These are phyloP conservation scores for Cartodere bifasciata DNA, from an alignment of 2,888 invertebrate species.

Conservation along the genomic window DNA sequence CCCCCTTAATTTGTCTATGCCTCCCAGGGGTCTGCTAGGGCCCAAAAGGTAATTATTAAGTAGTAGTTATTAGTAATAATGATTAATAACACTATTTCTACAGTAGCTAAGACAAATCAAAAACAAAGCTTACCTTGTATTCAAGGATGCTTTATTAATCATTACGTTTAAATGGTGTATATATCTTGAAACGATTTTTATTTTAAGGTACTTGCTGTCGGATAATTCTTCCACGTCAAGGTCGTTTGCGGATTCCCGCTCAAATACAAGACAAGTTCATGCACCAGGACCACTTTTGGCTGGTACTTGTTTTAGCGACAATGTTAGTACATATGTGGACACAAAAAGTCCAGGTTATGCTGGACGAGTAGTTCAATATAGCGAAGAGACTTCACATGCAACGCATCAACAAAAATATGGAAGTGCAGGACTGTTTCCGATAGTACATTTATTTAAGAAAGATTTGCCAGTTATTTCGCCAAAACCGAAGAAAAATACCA, in stretches of 20 bases:
- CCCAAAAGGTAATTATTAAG: constrained; percentile 18
- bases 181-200: background rate
- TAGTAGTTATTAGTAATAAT: constrained; percentile 1
- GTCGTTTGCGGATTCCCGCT: background rate
- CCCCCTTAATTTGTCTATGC: constrained; percentile 16
- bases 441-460: constrained; percentile 37
- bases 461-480: constrained; percentile 29
- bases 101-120: no score
- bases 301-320: constrained; percentile 37
- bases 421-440: constrained; percentile 37
- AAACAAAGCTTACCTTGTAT: no score
- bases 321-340: constrained; percentile 36
- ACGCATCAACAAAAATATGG: constrained; percentile 33
- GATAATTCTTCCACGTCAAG: constrained; percentile 12
- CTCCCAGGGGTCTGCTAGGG: constrained; percentile 17
- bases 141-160: no score
- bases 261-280: constrained; percentile 3
- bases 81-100: constrained; percentile 1
- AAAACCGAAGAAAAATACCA: constrained; percentile 25
- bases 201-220: constrained; percentile 22
- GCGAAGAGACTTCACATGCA: constrained; percentile 26
- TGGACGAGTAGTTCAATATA: constrained; percentile 39
- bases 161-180: background rate
- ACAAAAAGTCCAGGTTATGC: constrained; percentile 40
- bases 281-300: constrained; percentile 34